Percentiles rank a stretch among this genome's conserved stretches.
Evolutionary conservation across 2,113 vertebrate genomes (phyloP).

Genomic region (Limnothrissa miodon): DNA sequence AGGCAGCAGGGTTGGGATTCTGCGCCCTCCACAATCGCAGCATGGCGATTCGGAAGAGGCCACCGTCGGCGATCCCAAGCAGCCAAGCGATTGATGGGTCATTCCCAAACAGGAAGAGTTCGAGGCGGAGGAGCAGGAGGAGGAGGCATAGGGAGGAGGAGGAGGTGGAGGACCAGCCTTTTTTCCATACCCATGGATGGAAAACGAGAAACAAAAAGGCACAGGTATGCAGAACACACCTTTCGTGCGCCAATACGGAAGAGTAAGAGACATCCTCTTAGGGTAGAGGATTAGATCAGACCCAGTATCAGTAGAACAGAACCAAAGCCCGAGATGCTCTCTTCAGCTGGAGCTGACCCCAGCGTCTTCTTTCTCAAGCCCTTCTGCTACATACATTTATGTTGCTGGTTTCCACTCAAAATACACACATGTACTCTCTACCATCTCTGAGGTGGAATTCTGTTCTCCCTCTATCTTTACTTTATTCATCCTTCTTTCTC

Average conservation of each 20-base stretch:
- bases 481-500: conserved; percentile 41
- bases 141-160: not conserved
- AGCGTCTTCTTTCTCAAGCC: conserved; percentile 39
- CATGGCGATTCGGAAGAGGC: conserved; percentile 51
- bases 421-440: conserved; percentile 40
- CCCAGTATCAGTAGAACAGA: conserved; percentile 44
- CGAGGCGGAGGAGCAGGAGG: not conserved
- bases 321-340: conserved; percentile 51
- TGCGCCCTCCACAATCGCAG: conserved; percentile 43
- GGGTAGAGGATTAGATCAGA: conserved; percentile 36
- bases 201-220: conserved; percentile 63
- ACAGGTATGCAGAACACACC: conserved; percentile 64
- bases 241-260: conserved; percentile 54
- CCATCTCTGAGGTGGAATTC: conserved; percentile 55
- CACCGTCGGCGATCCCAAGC: conserved; percentile 40
- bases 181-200: conserved; percentile 54
- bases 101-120: conserved; percentile 30
- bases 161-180: conserved; percentile 44
- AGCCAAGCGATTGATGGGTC: conserved; percentile 48
- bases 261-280: conserved; percentile 53
- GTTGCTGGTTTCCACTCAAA: conserved; percentile 54
- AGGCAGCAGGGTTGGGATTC: conserved; percentile 43
- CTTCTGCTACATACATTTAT: conserved; percentile 39
- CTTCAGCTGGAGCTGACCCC: conserved; percentile 48
- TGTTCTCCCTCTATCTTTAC: conserved; percentile 48